Percentiles rank a stretch among this genome's conserved stretches.
Conservation (phyloP, 2,888 invertebrate species). For the Bellardia bayeri region DNA sequence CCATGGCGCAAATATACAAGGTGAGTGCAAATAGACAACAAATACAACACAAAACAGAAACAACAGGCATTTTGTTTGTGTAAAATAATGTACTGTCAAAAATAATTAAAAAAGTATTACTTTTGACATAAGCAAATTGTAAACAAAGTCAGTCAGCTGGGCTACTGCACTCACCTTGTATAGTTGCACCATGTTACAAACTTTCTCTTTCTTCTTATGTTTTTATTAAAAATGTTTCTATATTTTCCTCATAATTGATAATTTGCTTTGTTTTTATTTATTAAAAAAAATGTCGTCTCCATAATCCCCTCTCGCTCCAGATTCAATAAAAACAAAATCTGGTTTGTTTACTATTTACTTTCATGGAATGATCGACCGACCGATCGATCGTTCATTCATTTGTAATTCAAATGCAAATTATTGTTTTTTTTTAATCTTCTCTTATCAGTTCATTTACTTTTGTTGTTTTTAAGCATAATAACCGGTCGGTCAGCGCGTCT, state of each 20-base stretch:
- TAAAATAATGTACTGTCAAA: too few relatives aligned
- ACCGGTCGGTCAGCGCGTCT: too few relatives aligned
- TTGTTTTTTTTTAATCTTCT: background rate
- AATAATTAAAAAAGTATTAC: too few relatives aligned
- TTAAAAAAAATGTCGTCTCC: background rate
- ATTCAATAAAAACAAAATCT: constrained; percentile 25
- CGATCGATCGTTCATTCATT: background rate
- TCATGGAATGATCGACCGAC: background rate
- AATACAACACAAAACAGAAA: too few relatives aligned
- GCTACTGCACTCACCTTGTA: too few relatives aligned
- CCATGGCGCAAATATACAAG: too few relatives aligned
- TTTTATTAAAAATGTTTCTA: background rate
- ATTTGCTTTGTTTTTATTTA: background rate
- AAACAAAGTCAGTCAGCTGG: too few relatives aligned
- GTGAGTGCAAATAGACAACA: too few relatives aligned
- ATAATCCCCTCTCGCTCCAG: constrained; percentile 21
- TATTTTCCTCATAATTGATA: background rate
- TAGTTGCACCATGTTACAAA: too few relatives aligned
- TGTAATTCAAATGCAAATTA: constrained; percentile 1
- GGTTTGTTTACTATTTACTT: background rate
- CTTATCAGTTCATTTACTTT: constrained; percentile 41
- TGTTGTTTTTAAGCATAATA: background rate
- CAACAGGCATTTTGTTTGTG: too few relatives aligned
- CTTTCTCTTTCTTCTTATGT: constrained; percentile 46
- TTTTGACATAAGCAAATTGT: too few relatives aligned